Evolutionary conservation across 53 echinoderm and acorn worm genomes (phyloP), one percentile per base, ranked within the genome.

Genomic region (Stichopus horrens): DNA sequence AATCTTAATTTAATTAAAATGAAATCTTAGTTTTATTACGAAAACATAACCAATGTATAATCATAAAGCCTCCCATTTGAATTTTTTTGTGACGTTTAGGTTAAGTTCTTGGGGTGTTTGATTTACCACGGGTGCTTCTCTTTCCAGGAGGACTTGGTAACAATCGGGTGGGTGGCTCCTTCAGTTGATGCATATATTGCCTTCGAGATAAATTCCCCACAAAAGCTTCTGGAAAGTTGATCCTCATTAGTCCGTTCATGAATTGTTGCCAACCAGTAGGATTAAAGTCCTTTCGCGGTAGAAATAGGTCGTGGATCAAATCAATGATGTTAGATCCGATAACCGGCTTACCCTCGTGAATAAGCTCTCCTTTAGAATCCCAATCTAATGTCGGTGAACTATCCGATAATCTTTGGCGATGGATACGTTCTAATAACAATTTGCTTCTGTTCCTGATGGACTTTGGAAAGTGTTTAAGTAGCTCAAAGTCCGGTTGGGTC

Each of bases 221-320:
- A 54, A 88, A 90, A 71, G 88, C 83, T 90, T 90, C 91, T 0
- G 93, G 91, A 51, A 90, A 74, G 54, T 93, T 93, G 9, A 90
- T 55, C 20, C 21, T 59, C 8, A 19, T 71, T 56, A 93, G 83
- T 7, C 88, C 88, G 10, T 68, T 57, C 7, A 90, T 73, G 88
- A 88, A 92, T 18, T 92, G 65, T 53, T 88, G 88, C 93, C 93
- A 93, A 0, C 88, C 90, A 23, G 14, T 76, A 55, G 93, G 93
- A 21, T 92, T 18, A 67, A 87, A 88, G 71, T 63, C 21, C 55
- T 92, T 92, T n/a, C 88, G 88, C 5, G 22, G 55, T 23, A 85
- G 74, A 21, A 93, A 55, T 9, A 88, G 51, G 88, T 88, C 76
- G 20, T 59, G 21, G 23, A 92, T 76, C 18, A 92, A 90, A 74